Conservation (phyloP, 2,888 invertebrate genomes). For the Sarcophaga rosellei region DNA sequence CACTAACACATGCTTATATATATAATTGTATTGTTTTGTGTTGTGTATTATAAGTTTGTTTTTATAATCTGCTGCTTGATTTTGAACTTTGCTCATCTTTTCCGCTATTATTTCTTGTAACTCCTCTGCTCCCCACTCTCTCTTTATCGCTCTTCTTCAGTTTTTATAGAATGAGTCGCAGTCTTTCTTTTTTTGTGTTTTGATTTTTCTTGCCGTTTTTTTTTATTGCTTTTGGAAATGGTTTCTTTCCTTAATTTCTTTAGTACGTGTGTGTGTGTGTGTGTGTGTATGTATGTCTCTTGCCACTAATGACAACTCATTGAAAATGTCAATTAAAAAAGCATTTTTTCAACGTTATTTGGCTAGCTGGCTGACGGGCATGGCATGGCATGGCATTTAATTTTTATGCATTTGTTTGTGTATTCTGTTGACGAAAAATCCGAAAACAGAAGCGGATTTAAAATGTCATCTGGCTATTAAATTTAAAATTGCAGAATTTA, state of each 20-base stretch:
- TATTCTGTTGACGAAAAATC: too few relatives aligned
- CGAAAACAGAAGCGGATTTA: too few relatives aligned
- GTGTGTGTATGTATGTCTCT: not conserved
- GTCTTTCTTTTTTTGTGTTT: not conserved
- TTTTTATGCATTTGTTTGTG: too few relatives aligned
- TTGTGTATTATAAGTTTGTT: constrained; percentile 11
- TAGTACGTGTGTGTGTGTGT: too few relatives aligned
- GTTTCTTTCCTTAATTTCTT: too few relatives aligned
- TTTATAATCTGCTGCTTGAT: constrained; percentile 61
- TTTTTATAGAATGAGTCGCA: constrained; percentile 33
- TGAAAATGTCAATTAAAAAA: constrained; percentile 44
- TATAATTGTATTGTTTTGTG: too few relatives aligned
- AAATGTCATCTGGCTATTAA: too few relatives aligned
- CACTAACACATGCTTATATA: too few relatives aligned
- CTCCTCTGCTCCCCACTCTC: not conserved
- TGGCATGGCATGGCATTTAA: too few relatives aligned
- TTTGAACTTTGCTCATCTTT: constrained; percentile 67
- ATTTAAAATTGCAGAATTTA: too few relatives aligned
- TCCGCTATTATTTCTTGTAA: not conserved
- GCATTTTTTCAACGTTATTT: not conserved
- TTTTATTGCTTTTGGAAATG: too few relatives aligned
- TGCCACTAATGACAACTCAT: constrained; percentile 39
- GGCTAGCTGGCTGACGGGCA: too few relatives aligned
- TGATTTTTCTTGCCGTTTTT: not conserved
- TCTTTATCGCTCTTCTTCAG: not conserved